Conservation (phyloP, 2,113 vertebrate species). For the Ailurus styani region DNA sequence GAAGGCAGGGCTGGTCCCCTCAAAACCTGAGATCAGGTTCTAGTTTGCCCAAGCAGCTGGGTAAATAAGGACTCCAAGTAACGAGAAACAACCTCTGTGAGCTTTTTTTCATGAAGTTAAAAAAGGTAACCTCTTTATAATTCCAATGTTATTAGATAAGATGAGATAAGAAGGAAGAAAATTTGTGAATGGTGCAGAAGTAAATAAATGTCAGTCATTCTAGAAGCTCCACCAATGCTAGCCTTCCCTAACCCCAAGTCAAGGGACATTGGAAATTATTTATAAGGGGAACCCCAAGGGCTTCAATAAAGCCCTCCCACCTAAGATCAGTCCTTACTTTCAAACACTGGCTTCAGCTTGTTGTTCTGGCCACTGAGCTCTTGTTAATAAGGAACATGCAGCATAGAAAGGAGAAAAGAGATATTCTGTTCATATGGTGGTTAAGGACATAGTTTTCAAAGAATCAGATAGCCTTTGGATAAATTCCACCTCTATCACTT, state of each 20-base stretch:
- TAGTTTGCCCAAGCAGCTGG: not conserved
- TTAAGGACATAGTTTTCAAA: not conserved
- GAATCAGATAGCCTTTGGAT: not conserved
- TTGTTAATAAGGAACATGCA: not conserved
- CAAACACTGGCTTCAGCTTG: not conserved
- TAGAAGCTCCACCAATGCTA: not conserved
- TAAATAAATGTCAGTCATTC: not conserved
- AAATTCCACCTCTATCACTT: not conserved
- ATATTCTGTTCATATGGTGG: not conserved
- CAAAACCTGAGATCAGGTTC: not conserved
- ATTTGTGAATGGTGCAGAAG: not conserved
- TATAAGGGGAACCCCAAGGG: not conserved
- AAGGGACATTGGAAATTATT: not conserved
- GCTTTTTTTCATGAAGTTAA: not conserved
- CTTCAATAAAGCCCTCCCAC: not conserved
- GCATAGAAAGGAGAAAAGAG: not conserved
- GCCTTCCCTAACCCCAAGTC: not conserved
- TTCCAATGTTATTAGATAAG: not conserved
- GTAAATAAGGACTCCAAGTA: not conserved
- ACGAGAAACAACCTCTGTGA: not conserved
- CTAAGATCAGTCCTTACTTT: not conserved
- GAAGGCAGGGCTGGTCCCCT: not conserved
- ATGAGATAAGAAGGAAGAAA: not conserved
- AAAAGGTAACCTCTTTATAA: not conserved
- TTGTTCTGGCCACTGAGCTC: not conserved